Evolutionary conservation across 2,888 invertebrate genomes (phyloP).

Genomic region (Nebria salina): DNA sequence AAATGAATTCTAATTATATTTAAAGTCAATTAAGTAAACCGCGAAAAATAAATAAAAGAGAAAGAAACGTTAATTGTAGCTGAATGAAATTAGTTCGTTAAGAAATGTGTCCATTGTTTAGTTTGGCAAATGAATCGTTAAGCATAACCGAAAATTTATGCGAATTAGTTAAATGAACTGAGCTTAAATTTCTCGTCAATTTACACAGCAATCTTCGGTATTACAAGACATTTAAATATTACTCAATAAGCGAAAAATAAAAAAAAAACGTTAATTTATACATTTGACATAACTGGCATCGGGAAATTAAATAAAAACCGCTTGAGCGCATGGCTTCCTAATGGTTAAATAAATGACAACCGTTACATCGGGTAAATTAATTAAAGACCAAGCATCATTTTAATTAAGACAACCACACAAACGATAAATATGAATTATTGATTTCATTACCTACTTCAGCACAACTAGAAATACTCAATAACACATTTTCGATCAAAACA

Average conservation of each 20-base stretch:
- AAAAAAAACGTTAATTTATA: constrained; percentile 2
- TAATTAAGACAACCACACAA: no score
- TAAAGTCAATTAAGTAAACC: neutral
- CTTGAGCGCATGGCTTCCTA: neutral
- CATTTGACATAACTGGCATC: neutral
- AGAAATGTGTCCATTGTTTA: constrained; percentile 8
- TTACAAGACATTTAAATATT: constrained; percentile 37
- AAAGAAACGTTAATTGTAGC: neutral
- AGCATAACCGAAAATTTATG: constrained; percentile 45
- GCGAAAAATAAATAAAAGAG: neutral
- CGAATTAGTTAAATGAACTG: constrained; percentile 53
- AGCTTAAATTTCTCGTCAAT: constrained; percentile 49
- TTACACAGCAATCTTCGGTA: constrained; percentile 30
- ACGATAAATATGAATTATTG: no score
- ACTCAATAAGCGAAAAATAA: neutral
- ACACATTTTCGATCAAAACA: no score
- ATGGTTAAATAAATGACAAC: no score
- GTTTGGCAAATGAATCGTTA: constrained; percentile 11
- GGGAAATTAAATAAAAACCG: neutral
- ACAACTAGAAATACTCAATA: no score
- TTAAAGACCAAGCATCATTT: neutral
- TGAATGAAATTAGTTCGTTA: neutral
- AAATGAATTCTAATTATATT: neutral
- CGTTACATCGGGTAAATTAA: neutral
- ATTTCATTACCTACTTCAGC: no score